A percentile compares a stretch with the other conserved stretches of the same genome.
These are phyloP conservation scores for Lottia scabra DNA, from an alignment of 2,888 invertebrate species.

Conservation along the genomic window DNA sequence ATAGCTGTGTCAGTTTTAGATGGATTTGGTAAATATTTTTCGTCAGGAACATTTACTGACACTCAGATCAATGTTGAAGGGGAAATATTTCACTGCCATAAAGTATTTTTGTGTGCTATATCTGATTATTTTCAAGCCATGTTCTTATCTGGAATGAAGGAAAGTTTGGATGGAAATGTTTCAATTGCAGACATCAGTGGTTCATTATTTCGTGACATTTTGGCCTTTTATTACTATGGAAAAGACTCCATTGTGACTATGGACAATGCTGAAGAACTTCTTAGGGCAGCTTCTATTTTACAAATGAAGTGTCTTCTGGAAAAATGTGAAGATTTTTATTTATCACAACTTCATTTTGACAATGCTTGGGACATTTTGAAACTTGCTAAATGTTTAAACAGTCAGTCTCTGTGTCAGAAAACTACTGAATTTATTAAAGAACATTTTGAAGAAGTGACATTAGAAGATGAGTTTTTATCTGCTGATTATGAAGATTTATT, in stretches of 20 bases:
- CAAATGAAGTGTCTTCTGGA: constrained; percentile 83
- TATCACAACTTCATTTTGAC: constrained; percentile 77
- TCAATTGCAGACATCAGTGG: constrained; percentile 32
- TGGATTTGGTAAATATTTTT: constrained; percentile 29
- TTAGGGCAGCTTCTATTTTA: constrained; percentile 87
- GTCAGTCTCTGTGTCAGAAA: constrained; percentile 77
- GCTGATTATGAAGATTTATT: constrained; percentile 81
- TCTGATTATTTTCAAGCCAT: constrained; percentile 43
- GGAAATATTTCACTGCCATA: constrained; percentile 41
- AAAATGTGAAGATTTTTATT: constrained; percentile 82
- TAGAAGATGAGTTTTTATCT: constrained; percentile 62
- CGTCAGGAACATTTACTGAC: constrained; percentile 39
- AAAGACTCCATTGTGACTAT: constrained; percentile 27
- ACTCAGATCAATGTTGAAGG: constrained; percentile 41
- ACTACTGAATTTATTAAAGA: constrained; percentile 78
- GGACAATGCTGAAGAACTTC: constrained; percentile 78
- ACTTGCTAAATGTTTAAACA: constrained; percentile 83
- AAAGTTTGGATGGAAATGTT: constrained; percentile 38
- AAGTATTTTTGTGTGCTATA: constrained; percentile 44
- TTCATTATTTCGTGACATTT: constrained; percentile 32
- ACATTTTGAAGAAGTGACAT: constrained; percentile 30
- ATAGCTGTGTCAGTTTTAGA: constrained; percentile 31
- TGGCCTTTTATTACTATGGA: constrained; percentile 38
- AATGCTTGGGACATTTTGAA: constrained; percentile 87
- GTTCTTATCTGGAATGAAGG: constrained; percentile 41